Evolutionary conservation across 1,140 invertebrate genomes (phyloP), one percentile per base, ranked within the genome.

Genomic region (Heliconius hewitsoni): DNA sequence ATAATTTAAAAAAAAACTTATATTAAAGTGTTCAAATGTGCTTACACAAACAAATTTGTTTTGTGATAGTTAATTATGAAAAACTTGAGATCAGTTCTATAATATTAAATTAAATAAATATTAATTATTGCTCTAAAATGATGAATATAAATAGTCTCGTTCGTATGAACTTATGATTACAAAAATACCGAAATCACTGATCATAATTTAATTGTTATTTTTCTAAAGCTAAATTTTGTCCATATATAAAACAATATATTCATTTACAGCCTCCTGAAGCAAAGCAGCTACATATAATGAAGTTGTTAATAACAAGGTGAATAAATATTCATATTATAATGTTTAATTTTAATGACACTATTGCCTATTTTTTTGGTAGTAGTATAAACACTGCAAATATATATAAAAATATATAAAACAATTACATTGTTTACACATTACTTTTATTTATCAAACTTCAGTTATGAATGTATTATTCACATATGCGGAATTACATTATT

Each of bases 141-240:
- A 87, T 89, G 87, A 89, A 81, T 84, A 70, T 55, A 79, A 80
- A 83, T 87, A 86, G 89, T 90, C 89, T 91, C 89, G 88, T 90
- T 89, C 88, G 90, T 88, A 90, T 91, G 89, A 88, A 77, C 46
- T 77, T 27, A 66, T 85, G 84, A 89, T 90, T 89, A 81, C 37
- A 88, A 83, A 81, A 39, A 83, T 86, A 90, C 89, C 89, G 46
- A 78, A 78, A 70, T 16, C 34, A 77, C 76, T 74, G 52, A 84
- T 73, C 0, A 16, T 37, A 77, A 84, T 86, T n/a, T 5, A 23
- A 46, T 16, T 16, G 11, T 13, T 27, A 27, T 27, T 30, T 27
- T 11, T 5, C 1, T 3, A 8, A 66, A 66, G n/a, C 2, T 0
- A 13, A 16, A 13, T 66, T 66, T 66, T 66, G 27, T 5, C 60